Evolutionary conservation across 35 echinoderm and acorn worm species (phyloP), one percentile per base, ranked within the genome.

Genomic region (Hemicentrotus pulcherrimus): DNA sequence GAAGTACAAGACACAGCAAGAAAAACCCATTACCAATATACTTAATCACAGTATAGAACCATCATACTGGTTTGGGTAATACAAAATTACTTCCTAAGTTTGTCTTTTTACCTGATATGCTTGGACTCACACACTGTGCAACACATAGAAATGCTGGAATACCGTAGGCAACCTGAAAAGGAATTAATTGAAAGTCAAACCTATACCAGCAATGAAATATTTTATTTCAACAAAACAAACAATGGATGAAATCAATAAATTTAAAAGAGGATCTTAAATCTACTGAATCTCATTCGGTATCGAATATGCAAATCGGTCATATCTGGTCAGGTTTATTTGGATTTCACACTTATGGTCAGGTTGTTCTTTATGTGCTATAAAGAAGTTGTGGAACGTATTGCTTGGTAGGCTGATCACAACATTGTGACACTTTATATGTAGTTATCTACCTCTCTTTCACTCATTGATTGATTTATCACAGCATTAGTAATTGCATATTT

Each of bases 121-220:
- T 90, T 90, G 88, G 88, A 19, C 24, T 90, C 32, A 33, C 4
- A 47, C 88, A 90, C 88, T 90, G 88, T 24, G 19, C 46, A 46
- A 90, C 32, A 47, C 88, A 90, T 5, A 90, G 88, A 30, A 90
- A 90, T 90, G 88, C 88, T 45, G 88, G 88, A 32, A 90, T 90
- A 18, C 88, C 88, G 45, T 90, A 90, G 32, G 88, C 88, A 32
- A 90, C 31, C 88, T 90, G 31, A 18, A 90, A 45, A 45, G 7
- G 0, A 32, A 90, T 4, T 45, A 0, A 90, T 90, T 19, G 32
- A 31, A 86, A 31, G 32, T 13, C 32, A 86, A 30, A 86, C n/a
- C 6, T 9, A 31, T 33, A 86, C 32, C 22, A 86, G 32, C 8
- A 18, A 22, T 30, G 32, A 32, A 10, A 31, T 85, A 85, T 4